Evolutionary conservation across 2,888 invertebrate species (phyloP), one percentile per base, ranked within the genome.

Genomic region (Plagiodera versicolora): DNA sequence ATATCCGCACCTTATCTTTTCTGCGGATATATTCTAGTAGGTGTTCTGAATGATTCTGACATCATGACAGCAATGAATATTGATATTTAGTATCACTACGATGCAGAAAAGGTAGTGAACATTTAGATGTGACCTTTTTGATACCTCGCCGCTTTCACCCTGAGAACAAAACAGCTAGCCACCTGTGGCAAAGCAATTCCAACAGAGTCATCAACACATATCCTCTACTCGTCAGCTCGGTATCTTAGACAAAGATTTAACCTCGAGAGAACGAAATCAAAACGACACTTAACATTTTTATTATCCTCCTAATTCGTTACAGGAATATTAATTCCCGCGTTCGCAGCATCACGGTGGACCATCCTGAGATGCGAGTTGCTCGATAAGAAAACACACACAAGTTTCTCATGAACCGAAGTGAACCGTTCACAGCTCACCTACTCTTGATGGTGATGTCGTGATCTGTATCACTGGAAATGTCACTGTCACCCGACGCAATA

Each of bases 321-420:
- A 70, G 74, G 76, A 76, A 76, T 76, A 73, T 73, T 76, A 76
- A 76, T 75, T 74, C 72, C 57, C 47, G 32, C 55, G 58, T 61
- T 50, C 54, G 58, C 54, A 58, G 73, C 71, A 70, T 72, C 72
- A 74, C 75, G 70, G 70, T 70, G 73, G 72, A 71, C 71, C 69
- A 69, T 70, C 67, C 69, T 68, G 71, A 67, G 75, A 77, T 75
- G 70, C 72, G 73, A 54, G 44, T 72, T 72, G 70, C 65, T 62
- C 67, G 76, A 76, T 76, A 75, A 69, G 65, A 70, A 24, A 69
- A 68, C 71, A 68, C 69, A 71, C 74, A 71, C 72, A 73, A 70
- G 70, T 70, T 75, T 75, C 74, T 74, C 76, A 74, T 74, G 74
- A 71, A 72, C 71, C 67, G 72, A 72, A 71, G 73, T 73, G 70